phyloP scores from a whole-genome alignment of 2,888 invertebrate species.

The Xestoiulus laeticollis region DNA sequence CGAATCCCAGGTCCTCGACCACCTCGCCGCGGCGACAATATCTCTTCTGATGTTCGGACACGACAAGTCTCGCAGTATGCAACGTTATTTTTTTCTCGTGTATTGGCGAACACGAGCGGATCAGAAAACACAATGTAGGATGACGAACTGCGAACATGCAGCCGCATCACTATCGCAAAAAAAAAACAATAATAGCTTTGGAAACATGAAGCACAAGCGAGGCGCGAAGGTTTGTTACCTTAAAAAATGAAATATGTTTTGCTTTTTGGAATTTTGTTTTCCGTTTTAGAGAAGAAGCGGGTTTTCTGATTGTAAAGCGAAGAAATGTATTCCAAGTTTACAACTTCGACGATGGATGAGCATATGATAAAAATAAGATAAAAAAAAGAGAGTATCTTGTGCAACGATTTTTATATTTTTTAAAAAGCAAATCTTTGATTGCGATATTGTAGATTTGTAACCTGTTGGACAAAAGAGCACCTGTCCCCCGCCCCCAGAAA shows the following conservation, averaged over 20 bases:
- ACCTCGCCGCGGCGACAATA: neutral
- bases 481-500: slow-evolving; percentile 2
- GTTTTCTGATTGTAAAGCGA: slow-evolving; percentile 51
- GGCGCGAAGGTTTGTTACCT: neutral
- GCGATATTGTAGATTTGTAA: slow-evolving; percentile 51
- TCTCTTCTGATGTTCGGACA: slow-evolving; percentile 23
- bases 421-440: slow-evolving; percentile 53
- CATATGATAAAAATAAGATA: slow-evolving; percentile 19
- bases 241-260: neutral
- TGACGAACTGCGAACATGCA: neutral
- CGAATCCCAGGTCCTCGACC: neutral
- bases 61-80: neutral
- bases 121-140: slow-evolving; percentile 19
- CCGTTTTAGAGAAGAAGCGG: neutral
- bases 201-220: neutral
- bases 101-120: neutral
- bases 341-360: slow-evolving; percentile 6
- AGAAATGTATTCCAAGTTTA: slow-evolving; percentile 54
- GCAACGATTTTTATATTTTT: slow-evolving; percentile 55
- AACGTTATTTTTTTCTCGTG: neutral
- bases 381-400: slow-evolving; percentile 45
- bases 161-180: neutral
- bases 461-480: slow-evolving; percentile 42
- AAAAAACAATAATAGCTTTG: neutral
- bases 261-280: neutral